Conservation (phyloP, 2,113 vertebrate genomes). For the Orthochromis malagaraziensis region DNA sequence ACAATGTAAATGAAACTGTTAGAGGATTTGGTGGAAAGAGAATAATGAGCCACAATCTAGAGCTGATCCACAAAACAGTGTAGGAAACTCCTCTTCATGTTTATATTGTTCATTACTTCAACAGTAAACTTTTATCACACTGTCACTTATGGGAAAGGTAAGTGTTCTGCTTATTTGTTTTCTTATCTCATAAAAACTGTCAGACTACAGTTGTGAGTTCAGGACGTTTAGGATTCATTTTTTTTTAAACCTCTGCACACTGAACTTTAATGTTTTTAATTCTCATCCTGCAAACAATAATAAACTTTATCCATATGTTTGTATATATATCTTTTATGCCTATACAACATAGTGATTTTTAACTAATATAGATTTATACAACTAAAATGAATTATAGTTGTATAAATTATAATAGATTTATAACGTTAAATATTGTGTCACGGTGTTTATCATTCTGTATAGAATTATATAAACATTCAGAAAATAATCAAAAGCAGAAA, state of each 20-base stretch:
- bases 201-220: not conserved
- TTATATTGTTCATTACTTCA: not conserved
- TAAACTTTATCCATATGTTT: not conserved
- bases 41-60: not conserved
- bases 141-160: not conserved
- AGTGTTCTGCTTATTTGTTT: not conserved
- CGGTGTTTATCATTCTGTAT: not conserved
- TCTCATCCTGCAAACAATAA: not conserved
- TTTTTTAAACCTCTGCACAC: accelerated
- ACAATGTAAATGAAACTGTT: not conserved
- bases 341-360: not conserved
- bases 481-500: not conserved
- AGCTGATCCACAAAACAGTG: not conserved
- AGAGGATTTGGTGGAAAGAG: accelerated
- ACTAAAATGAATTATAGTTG: no score
- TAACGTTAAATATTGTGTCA: accelerated
- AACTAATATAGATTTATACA: not conserved
- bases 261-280: not conserved
- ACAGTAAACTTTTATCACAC: not conserved
- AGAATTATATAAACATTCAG: not conserved
- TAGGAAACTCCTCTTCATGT: not conserved
- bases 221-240: accelerated
- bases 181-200: not conserved
- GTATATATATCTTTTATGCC: not conserved
- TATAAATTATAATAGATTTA: not conserved